Conservation (phyloP, 2,113 vertebrate genomes). For the Turnix velox region DNA sequence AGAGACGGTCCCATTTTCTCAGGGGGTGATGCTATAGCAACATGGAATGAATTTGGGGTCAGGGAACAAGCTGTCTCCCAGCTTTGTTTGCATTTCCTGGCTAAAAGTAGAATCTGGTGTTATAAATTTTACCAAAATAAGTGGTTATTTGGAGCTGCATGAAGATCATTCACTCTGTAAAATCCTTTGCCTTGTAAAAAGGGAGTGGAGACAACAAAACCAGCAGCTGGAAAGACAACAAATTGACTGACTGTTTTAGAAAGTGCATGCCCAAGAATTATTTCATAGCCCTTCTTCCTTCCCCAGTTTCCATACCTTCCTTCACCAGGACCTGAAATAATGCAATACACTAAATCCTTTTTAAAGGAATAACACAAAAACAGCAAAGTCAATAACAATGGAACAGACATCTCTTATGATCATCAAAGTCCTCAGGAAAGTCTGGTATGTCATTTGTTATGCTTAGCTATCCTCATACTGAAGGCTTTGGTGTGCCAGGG, state of each 20-base stretch:
- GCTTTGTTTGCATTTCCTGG: slow-evolving; percentile 79
- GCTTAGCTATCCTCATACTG: slow-evolving; percentile 47
- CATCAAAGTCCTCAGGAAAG: slow-evolving; percentile 12
- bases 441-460: slow-evolving; percentile 47
- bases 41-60: slow-evolving; percentile 82
- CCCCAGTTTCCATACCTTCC: not conserved
- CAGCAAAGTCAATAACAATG: slow-evolving; percentile 10
- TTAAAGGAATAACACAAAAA: slow-evolving; percentile 48
- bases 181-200: slow-evolving; percentile 39
- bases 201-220: slow-evolving; percentile 32
- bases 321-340: slow-evolving; percentile 13
- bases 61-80: slow-evolving; percentile 76
- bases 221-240: slow-evolving; percentile 25
- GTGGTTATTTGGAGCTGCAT: slow-evolving; percentile 60
- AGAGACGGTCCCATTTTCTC: slow-evolving; percentile 76
- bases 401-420: slow-evolving; percentile 42
- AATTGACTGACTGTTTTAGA: slow-evolving; percentile 7
- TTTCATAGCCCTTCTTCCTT: slow-evolving; percentile 28
- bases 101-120: slow-evolving; percentile 72
- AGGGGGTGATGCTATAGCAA: slow-evolving; percentile 84
- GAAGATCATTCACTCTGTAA: slow-evolving; percentile 47
- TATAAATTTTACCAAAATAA: slow-evolving; percentile 75
- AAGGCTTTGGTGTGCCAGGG: slow-evolving; percentile 49
- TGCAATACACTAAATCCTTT: slow-evolving; percentile 27
- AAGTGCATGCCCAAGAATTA: slow-evolving; percentile 20